Evolutionary conservation across 2,113 vertebrate species (phyloP).

Genomic region (Podiceps cristatus): DNA sequence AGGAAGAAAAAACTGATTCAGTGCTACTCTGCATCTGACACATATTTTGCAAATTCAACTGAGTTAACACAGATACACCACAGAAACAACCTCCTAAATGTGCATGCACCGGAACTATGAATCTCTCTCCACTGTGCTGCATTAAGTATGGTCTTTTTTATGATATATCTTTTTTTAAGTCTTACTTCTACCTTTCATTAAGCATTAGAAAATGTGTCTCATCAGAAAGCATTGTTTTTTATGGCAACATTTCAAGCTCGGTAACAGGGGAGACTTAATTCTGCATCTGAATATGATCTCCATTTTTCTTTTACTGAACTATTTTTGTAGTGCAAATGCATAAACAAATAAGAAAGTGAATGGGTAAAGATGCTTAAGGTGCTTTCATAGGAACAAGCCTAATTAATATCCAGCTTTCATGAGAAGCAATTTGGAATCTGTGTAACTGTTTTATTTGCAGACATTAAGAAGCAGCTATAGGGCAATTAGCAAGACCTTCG

Average conservation of each 20-base stretch:
- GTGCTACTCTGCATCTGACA: neutral
- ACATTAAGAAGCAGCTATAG: neutral
- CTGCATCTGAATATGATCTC: neutral
- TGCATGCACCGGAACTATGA: neutral
- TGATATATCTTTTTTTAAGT: neutral
- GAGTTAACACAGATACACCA: neutral
- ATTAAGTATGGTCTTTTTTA: slow-evolving; percentile 15
- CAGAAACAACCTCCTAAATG: neutral
- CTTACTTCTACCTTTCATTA: slow-evolving; percentile 64
- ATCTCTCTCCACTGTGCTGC: slow-evolving; percentile 5
- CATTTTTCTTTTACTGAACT: slow-evolving; percentile 44
- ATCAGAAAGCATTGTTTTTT: slow-evolving; percentile 47
- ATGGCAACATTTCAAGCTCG: slow-evolving; percentile 49
- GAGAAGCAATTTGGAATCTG: slow-evolving; percentile 6
- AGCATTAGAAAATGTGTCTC: slow-evolving; percentile 35
- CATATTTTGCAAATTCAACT: neutral
- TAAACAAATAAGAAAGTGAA: slow-evolving; percentile 54
- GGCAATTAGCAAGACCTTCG: slow-evolving; percentile 22
- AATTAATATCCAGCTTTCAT: slow-evolving; percentile 43
- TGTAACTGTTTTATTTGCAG: slow-evolving; percentile 1
- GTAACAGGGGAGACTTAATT: neutral
- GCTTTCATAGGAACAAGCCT: slow-evolving; percentile 38
- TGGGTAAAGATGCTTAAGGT: neutral
- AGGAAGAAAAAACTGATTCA: neutral
- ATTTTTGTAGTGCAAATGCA: slow-evolving; percentile 22